Evolutionary conservation across 2,888 invertebrate species (phyloP).

Genomic region (Trachelus stipa): DNA sequence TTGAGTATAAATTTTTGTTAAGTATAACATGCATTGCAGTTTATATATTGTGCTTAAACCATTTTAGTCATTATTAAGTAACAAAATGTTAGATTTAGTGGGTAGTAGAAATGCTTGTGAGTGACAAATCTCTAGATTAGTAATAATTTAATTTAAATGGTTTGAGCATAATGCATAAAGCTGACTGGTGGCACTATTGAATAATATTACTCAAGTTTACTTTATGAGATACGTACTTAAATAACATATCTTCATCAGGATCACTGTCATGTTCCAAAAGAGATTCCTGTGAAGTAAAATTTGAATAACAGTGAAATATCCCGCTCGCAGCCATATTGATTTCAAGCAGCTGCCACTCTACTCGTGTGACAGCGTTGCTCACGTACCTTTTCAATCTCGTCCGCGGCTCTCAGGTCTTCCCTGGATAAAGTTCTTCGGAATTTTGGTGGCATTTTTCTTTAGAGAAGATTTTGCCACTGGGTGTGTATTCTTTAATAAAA

Average conservation of each 20-base stretch:
- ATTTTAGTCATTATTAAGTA: neutral
- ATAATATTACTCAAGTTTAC: neutral
- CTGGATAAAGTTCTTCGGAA: slow-evolving; percentile 47
- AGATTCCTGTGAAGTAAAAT: slow-evolving; percentile 47
- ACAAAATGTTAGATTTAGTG: neutral
- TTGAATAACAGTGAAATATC: slow-evolving; percentile 18
- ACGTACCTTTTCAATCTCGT: slow-evolving; percentile 54
- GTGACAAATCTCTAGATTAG: neutral
- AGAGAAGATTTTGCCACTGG: neutral
- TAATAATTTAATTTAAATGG: neutral
- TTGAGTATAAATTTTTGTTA: neutral
- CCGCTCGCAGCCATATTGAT: slow-evolving; percentile 23
- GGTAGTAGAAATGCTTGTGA: neutral
- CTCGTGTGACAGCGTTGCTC: neutral
- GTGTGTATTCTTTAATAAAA: neutral
- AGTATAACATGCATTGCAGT: neutral
- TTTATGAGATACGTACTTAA: slow-evolving; percentile 44
- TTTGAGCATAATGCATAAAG: too few species aligned
- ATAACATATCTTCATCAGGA: slow-evolving; percentile 57
- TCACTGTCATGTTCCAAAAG: slow-evolving; percentile 62
- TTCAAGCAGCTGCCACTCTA: slow-evolving; percentile 13
- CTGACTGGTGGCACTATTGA: neutral
- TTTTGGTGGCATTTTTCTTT: slow-evolving; percentile 42
- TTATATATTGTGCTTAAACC: neutral
- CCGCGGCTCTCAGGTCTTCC: slow-evolving; percentile 49